Evolutionary conservation across 2,113 vertebrate species (phyloP), one percentile per base, ranked within the genome.

Genomic region (Campylomormyrus numenius): DNA sequence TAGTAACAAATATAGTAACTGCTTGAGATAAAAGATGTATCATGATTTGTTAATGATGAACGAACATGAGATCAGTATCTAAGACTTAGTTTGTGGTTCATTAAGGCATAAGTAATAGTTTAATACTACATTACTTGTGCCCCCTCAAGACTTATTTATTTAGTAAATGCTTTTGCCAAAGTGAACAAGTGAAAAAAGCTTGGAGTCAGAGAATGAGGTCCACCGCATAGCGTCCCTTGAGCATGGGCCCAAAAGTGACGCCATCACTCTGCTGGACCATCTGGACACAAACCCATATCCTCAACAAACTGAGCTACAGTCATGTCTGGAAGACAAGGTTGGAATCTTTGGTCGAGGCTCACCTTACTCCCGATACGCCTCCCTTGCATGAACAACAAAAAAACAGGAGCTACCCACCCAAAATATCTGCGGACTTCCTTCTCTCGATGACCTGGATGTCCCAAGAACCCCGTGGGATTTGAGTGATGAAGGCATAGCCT

Each of bases 381-480:
- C 24, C 58, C 58, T n/a, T 62, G 58, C 10, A 8, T 27, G 46
- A 88, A 27, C 24, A 11, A 70, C n/a, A 0, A 17, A 62, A 62
- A 58, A 31, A 24, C 62, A 31, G n/a, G 62, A 70, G 62, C n/a
- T 13, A 92, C 95, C 96, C 5, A 99, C 98, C 98, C 46, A 99
- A 94, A 92, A 99, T 97, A 52, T 99, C 98, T 0, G 98, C 97
- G 0, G 98, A 98, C 93, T 99, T 99, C 94, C 97, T 99, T 93
- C 98, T 96, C 92, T 99, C 98, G 21, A 99, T 98, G 39, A 99
- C 96, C 95, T 99, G 98, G 93, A 99, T 99, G 93, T 99, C 98
- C 94, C 97, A 97, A 27, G 98, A 97, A 35, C 98, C 98, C 15
- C 98, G 97, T 0, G 98, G 98, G 93, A 99, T 99, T 93, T 99